Evolutionary conservation across 2,113 vertebrate species (phyloP).

Genomic region (Pogona vitticeps): DNA sequence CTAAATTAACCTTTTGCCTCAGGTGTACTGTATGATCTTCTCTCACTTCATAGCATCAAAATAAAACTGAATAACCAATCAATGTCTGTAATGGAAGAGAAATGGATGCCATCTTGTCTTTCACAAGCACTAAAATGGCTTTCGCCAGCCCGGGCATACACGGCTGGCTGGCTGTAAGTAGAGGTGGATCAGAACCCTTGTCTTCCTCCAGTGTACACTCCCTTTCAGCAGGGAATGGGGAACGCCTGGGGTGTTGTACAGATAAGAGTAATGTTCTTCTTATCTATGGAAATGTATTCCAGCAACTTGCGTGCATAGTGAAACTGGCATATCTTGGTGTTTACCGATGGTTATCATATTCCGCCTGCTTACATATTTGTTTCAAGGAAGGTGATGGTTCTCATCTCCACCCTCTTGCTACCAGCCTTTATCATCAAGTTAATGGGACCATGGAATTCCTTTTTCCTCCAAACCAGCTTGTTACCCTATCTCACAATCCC

Average conservation of each 20-base stretch:
- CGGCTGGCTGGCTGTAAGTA: neutral
- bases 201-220: too few relatives aligned
- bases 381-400: neutral
- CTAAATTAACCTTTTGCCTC: neutral
- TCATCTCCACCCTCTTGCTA: neutral
- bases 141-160: neutral
- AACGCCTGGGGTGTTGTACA: neutral
- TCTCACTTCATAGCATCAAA: too few relatives aligned
- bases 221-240: neutral
- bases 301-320: neutral
- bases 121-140: neutral
- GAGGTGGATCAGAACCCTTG: too few relatives aligned
- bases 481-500: conserved; percentile 53
- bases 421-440: neutral
- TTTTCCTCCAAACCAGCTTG: conserved; percentile 59
- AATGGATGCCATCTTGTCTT: neutral
- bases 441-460: conserved; percentile 46
- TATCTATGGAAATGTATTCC: neutral
- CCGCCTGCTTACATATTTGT: neutral
- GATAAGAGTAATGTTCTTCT: neutral
- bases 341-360: neutral
- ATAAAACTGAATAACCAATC: neutral
- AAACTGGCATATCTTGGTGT: neutral
- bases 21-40: neutral
- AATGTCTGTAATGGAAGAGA: too few relatives aligned